A percentile compares a stretch with the other conserved stretches of the same genome.
Conservation (phyloP, 2,888 invertebrate species). For the Nephrotoma appendiculata region DNA sequence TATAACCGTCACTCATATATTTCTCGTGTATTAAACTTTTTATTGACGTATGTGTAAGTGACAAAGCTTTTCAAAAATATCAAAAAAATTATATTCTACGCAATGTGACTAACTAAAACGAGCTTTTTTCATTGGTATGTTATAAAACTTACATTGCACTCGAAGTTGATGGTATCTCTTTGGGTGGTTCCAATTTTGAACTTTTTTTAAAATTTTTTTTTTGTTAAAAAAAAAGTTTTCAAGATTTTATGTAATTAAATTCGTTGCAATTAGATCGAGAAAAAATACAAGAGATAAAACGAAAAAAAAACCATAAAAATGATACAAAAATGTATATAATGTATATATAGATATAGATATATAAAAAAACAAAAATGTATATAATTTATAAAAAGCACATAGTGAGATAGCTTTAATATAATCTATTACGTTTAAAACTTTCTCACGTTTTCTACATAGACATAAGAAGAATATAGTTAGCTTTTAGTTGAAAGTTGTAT, state of each 20-base stretch:
- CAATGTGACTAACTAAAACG: background rate
- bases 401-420: background rate
- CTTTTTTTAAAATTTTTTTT: conserved; percentile 15
- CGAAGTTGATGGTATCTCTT: conserved; percentile 22
- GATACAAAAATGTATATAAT: background rate
- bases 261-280: background rate
- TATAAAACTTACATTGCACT: conserved; percentile 22
- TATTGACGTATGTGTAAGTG: background rate
- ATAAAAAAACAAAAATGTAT: background rate
- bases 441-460: background rate
- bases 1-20: background rate
- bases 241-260: background rate
- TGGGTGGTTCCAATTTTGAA: conserved; percentile 24
- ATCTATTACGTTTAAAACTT: background rate
- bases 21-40: background rate
- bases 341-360: background rate
- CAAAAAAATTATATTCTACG: background rate
- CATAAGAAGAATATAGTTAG: background rate
- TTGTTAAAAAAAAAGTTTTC: conserved; percentile 5
- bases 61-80: background rate
- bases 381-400: background rate
- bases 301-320: background rate
- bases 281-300: background rate
- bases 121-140: background rate
- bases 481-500: background rate